Evolutionary conservation across 2,797 vertebrate genomes (phyloP).

Genomic region (Tenualosa ilisha): DNA sequence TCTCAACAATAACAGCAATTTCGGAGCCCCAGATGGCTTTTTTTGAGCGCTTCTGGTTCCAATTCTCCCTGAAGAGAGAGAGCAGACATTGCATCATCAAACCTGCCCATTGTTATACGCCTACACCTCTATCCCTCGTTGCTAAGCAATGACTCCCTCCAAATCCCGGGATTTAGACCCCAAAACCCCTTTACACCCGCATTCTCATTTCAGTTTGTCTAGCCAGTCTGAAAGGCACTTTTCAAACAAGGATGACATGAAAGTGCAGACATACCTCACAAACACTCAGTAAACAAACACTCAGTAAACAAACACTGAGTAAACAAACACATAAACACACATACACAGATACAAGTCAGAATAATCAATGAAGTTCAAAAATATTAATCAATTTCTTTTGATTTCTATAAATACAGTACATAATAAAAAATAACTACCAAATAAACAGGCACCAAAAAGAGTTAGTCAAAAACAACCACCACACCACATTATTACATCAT

Average conservation of each 20-base stretch:
- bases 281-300: not conserved
- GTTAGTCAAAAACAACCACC: too few relatives aligned
- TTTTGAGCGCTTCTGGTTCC: conserved; percentile 12
- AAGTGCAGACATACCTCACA: not conserved
- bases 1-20: conserved; percentile 22
- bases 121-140: conserved; percentile 53
- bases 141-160: conserved; percentile 60
- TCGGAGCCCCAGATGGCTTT: conserved; percentile 6
- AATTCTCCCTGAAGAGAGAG: not conserved
- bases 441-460: too few relatives aligned
- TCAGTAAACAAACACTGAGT: too few relatives aligned
- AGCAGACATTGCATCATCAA: conserved; percentile 34
- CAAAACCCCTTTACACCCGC: conserved; percentile 9
- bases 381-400: too few relatives aligned
- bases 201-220: conserved; percentile 32
- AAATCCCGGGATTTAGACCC: conserved; percentile 44
- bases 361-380: too few relatives aligned
- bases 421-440: too few relatives aligned
- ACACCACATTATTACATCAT: too few relatives aligned
- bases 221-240: conserved; percentile 19
- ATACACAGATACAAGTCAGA: not conserved
- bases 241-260: not conserved
- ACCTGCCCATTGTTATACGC: conserved; percentile 49
- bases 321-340: not conserved
- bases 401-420: too few relatives aligned